Evolutionary conservation across 2,888 invertebrate genomes (phyloP), one percentile per base, ranked within the genome.

Genomic region (Colletes collaris): DNA sequence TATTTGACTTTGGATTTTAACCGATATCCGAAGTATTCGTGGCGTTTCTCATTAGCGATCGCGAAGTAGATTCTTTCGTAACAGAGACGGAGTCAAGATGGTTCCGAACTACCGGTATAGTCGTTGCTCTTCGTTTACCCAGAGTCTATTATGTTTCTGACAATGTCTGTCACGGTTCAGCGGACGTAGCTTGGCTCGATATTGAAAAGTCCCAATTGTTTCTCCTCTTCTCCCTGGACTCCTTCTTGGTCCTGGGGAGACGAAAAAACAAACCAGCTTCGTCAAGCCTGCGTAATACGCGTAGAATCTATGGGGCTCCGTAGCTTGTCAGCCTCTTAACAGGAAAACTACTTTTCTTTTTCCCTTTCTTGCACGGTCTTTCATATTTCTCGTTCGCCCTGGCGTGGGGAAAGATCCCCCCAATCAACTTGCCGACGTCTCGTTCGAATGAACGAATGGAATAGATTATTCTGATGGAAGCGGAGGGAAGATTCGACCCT

Each of bases 151-250:
- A 84, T 80, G 84, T 76, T 71, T 68, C 71, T 63, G 76, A 69
- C 80, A 66, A 80, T 75, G 79, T 79, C 82, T 82, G 77, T 83
- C 86, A 79, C 71, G 83, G 78, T 52, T 60, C 75, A 73, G 49
- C 72, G 68, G 79, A 50, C 60, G 60, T 11, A 64, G 50, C 77
- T 74, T 79, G 66, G 55, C 70, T 55, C 75, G 81, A 87, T 87
- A 87, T 86, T 75, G 86, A 83, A 87, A 79, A 83, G 64, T 71
- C 80, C 72, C 73, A 70, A 84, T 76, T 53, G 76, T 55, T 79
- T 74, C 69, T 71, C 62, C 59, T 52, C 46, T 13, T 55, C 27
- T 46, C 44, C 8, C 46, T 19, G 27, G 60, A 37, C 62, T 53
- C 2, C 27, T 16, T 53, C 59, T 16, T 58, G 8, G 40, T 13